Evolutionary conservation across 2,797 vertebrate genomes (phyloP).

Genomic region (Alfaro cultratus): DNA sequence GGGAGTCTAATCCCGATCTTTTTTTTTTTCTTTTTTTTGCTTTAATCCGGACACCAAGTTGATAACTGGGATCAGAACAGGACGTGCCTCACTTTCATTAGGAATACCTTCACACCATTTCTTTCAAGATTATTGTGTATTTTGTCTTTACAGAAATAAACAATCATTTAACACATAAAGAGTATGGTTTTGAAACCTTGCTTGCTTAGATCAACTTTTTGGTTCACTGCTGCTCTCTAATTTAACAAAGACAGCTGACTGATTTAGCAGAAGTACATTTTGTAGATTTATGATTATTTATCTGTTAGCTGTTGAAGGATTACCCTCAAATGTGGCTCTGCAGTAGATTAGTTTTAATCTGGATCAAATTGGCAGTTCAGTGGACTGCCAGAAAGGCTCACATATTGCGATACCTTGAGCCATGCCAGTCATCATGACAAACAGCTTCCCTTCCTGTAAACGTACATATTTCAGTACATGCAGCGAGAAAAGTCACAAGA

Average conservation of each 20-base stretch:
- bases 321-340: neutral
- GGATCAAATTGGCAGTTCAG: neutral
- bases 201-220: neutral
- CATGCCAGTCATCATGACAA: neutral
- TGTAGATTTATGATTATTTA: neutral
- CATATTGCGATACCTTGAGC: slow-evolving; percentile 1
- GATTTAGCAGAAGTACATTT: slow-evolving; percentile 16
- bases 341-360: neutral
- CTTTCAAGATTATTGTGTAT: slow-evolving; percentile 6
- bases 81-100: neutral
- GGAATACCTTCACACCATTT: slow-evolving; percentile 1
- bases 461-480: slow-evolving; percentile 6
- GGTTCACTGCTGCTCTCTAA: slow-evolving; percentile 3
- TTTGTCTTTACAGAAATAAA: neutral
- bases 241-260: slow-evolving; percentile 2
- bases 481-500: slow-evolving; percentile 15
- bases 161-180: neutral
- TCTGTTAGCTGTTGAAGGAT: neutral
- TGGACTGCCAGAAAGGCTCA: neutral
- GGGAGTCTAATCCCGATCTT: neutral
- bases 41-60: neutral
- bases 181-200: neutral
- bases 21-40: neutral
- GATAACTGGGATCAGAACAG: neutral
- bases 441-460: neutral